Evolutionary conservation across 2,888 invertebrate species (phyloP), one percentile per base, ranked within the genome.

Genomic region (Leptopilina drosophilae): DNA sequence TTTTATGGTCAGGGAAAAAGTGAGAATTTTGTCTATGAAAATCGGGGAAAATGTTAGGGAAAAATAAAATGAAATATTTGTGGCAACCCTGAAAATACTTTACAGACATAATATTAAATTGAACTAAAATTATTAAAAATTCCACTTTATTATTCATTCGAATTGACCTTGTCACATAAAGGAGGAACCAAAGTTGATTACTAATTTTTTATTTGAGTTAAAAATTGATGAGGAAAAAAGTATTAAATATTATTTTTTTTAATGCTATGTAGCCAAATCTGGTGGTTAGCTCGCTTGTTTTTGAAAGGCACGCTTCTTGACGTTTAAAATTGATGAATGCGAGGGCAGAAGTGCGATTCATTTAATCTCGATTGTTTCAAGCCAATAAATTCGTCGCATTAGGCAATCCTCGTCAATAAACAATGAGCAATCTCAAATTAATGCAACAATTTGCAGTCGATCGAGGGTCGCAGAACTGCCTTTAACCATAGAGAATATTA

Each of bases 361-460:
- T 40, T 73, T 56, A 56, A 33, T 73, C 33, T 8, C 73, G 33
- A 73, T 73, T 73, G 85, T 83, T 78, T 77, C 12, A 26, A 66
- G 76, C 6, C 80, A 82, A 86, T 84, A 85, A 87, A 86, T 86
- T 85, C 84, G 84, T 84, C 84, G 79, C 84, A 87, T 86, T 84
- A 84, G 84, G 83, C 75, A 76, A 77, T 78, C 80, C 66, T 79
- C 75, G 46, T 80, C 73, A 77, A 83, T 80, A 82, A 87, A 89
- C 88, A 87, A 89, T 89, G 83, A 87, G 85, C 84, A 80, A 84
- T 87, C 85, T 82, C 69, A 82, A 67, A 83, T 85, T 87, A 87
- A 89, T 87, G 77, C 67, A 78, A 78, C 79, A 84, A 88, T 89
- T 89, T 86, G 85, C 84, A 86, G 86, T 87, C 87, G 82, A 80